Evolutionary conservation across 2,113 vertebrate genomes (phyloP), one percentile per base, ranked within the genome.

Genomic region (Petromus typicus): DNA sequence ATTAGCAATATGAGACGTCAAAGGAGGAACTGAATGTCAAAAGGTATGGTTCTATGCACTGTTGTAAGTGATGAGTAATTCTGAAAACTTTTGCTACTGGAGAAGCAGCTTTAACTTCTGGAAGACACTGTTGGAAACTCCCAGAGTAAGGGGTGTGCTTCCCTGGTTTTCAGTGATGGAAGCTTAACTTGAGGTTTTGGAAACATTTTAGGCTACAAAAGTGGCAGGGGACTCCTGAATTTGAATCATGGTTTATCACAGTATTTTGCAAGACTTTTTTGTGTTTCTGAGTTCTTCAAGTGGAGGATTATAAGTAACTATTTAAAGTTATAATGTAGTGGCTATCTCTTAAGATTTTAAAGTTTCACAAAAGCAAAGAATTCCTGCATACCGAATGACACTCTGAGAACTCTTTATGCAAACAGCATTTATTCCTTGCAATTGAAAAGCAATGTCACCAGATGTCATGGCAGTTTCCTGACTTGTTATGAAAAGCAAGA

Each of bases 401-500:
- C 1, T 88, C 27, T 22, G 1, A 82, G 22, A 3, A 23, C 10
- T 37, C 73, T 76, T 71, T 40, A 32, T 1, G 59, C 75, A 80
- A 78, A 81, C 3, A 37, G 7, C 54, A 37, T 80, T 86, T 84
- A 91, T 40, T 87, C 71, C 82, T 79, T 85, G 45, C 54, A 75
- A 64, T 83, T 14, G 22, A 75, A 69, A 82, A 89, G 43, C 76
- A 94, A 80, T 79, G 83, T 37, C 43, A 66, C 59, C 85, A 85
- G 78, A 85, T 85, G n/a, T 64, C 73, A n/a, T 37, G 56, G 57
- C 43, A 18, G 56, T 75, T 96, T 92, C 59, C 66, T 64, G 85
- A 57, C 56, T 80, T 92, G 78, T 95, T 89, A 45, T 40, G 95
- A 91, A 96, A 96, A 98, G 89, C 57, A 83, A 94, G 43, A 56